phyloP scores from a whole-genome alignment of 2,797 vertebrate genomes.

The Heliangelus exortis region DNA sequence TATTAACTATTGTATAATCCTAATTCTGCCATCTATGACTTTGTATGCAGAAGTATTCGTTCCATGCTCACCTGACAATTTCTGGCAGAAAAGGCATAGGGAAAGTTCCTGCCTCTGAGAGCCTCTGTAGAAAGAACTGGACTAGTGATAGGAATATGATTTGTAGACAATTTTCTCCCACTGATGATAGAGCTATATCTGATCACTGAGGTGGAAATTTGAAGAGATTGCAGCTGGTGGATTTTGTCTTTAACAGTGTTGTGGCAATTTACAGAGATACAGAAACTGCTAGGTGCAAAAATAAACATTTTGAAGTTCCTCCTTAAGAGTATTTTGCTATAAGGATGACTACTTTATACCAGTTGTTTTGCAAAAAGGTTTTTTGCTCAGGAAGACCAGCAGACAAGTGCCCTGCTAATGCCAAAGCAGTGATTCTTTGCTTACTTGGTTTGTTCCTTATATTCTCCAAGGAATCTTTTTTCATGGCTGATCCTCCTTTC shows the following conservation, averaged over 20 bases:
- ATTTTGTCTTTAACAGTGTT: neutral
- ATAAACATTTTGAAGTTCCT: neutral
- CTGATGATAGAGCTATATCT: neutral
- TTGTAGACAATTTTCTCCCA: neutral
- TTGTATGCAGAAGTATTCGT: neutral
- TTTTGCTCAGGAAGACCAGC: neutral
- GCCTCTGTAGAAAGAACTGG: neutral
- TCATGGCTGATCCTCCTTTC: slow-evolving; percentile 67
- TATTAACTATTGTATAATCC: neutral
- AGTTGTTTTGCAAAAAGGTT: neutral
- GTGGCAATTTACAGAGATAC: neutral
- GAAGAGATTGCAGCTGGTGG: neutral
- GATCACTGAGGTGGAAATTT: neutral
- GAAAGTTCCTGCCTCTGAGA: neutral
- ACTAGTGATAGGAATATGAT: neutral
- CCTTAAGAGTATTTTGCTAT: neutral
- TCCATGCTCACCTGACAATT: neutral
- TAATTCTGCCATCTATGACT: neutral
- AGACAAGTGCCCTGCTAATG: neutral
- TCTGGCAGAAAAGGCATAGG: neutral
- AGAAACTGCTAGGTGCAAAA: neutral
- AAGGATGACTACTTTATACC: neutral
- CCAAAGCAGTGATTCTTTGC: slow-evolving; percentile 54
- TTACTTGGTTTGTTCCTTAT: slow-evolving; percentile 50
- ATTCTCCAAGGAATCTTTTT: slow-evolving; percentile 64